Evolutionary conservation across 2,113 vertebrate genomes (phyloP), one percentile per base, ranked within the genome.

Genomic region (Carassius carassius): DNA sequence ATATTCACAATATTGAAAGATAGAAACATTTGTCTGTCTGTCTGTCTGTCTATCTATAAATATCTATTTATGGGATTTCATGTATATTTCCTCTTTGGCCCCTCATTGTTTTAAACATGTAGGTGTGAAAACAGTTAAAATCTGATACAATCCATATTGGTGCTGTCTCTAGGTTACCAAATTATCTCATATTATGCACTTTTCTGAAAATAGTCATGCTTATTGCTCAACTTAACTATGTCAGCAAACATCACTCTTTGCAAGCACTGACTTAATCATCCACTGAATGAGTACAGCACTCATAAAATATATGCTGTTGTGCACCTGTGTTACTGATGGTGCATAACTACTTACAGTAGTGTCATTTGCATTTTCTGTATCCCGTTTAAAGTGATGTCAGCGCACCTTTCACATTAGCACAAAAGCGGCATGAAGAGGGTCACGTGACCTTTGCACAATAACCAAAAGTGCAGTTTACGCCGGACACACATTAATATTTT

Each of bases 281-380:
- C 75, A 37, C 19, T n/a, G 29, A 78, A n/a, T 3, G 25, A 19
- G 19, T 47, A 5, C 75, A 35, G 51, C 51, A 19, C 9, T 17
- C 13, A 51, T 17, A 9, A 76, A 77, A 14, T 10, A 4, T 56
- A 14, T 7, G 16, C 19, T n/a, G 17, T 41, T 1, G 12, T 13
- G 16, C 74, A 56, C 49, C 54, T 78, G 51, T 58, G 29, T 78
- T 54, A 32, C 23, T 11, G 44, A 14, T 49, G 11, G 21, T 47
- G 16, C 49, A 37, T 3, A 11, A 41, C 35, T 70, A 12, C 3
- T 13, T 41, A 41, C 41, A 41, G 41, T 51, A 51, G 49, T 51
- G 76, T 47, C 60, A 80, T 65, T 80, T 80, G 41, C 78, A 80
- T 80, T 47, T 80, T 80, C 16, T 65, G 47, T 17, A 65, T 80